A percentile compares a stretch with the other conserved stretches of the same genome.
Conservation (phyloP, 2,797 vertebrate species). For the Aldrovandia affinis region DNA sequence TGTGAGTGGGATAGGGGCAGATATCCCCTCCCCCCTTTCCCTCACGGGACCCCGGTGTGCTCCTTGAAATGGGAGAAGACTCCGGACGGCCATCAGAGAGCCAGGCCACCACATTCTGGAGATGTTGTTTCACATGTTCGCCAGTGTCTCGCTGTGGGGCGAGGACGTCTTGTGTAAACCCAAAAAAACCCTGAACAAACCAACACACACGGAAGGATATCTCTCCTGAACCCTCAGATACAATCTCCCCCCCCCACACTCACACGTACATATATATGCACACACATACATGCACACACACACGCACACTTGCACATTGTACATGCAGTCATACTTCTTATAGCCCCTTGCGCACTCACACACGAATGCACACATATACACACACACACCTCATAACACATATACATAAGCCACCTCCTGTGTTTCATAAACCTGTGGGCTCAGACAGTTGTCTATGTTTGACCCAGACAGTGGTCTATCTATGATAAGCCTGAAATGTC, state of each 20-base stretch:
- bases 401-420: not conserved
- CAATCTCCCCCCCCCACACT: constrained; percentile 55
- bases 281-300: too few species aligned
- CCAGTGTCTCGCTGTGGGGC: constrained; percentile 36
- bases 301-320: too few species aligned
- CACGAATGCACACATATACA: not conserved
- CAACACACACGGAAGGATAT: not conserved
- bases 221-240: not conserved
- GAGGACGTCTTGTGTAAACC: not conserved
- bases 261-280: too few species aligned
- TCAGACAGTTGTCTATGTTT: not conserved
- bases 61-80: constrained; percentile 33
- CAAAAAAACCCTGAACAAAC: not conserved
- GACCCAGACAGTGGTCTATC: not conserved
- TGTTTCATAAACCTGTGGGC: not conserved
- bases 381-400: not conserved
- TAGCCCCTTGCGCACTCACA: not conserved
- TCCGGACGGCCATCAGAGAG: too few species aligned
- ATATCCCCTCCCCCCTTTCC: constrained; percentile 55
- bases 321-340: not conserved
- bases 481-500: not conserved
- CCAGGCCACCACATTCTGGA: constrained; percentile 68
- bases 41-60: constrained; percentile 45
- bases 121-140: constrained; percentile 71
- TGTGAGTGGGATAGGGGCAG: too few species aligned